phyloP scores from a whole-genome alignment of 1,140 invertebrate genomes.

The Drosophila murphyi region DNA sequence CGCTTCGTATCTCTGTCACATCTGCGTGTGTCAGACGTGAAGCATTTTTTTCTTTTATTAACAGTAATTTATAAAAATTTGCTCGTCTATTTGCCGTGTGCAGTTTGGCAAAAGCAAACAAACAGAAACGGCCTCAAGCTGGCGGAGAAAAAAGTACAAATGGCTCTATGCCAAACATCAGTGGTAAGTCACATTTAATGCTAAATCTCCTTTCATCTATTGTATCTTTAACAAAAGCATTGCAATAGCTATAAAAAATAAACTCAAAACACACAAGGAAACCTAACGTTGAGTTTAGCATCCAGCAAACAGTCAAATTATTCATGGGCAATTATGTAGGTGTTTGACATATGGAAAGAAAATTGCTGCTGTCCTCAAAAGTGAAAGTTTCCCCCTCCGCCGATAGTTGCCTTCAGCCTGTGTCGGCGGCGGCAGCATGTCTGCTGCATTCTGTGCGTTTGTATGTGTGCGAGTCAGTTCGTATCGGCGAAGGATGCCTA shows the following conservation, averaged over 20 bases:
- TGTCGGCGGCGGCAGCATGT: slow-evolving; percentile 42
- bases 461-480: slow-evolving; percentile 22
- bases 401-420: slow-evolving; percentile 40
- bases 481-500: slow-evolving; percentile 22
- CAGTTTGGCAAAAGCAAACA: neutral
- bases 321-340: neutral
- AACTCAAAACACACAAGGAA: neutral
- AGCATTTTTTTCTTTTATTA: slow-evolving; percentile 29
- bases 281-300: neutral
- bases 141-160: slow-evolving; percentile 82
- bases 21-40: slow-evolving; percentile 21
- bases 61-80: slow-evolving; percentile 24
- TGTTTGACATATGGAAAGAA: slow-evolving; percentile 43
- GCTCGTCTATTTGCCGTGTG: slow-evolving; percentile 4
- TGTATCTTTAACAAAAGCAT: slow-evolving; percentile 14
- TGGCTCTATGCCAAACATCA: slow-evolving; percentile 83
- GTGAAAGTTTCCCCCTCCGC: slow-evolving; percentile 61
- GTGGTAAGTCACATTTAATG: slow-evolving; percentile 67
- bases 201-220: slow-evolving; percentile 3
- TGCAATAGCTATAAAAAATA: slow-evolving; percentile 3
- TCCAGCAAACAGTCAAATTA: slow-evolving; percentile 1
- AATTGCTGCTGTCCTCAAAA: slow-evolving; percentile 40
- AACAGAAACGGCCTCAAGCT: slow-evolving; percentile 69
- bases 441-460: slow-evolving; percentile 17
- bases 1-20: slow-evolving; percentile 39